Percentiles rank a stretch among this genome's conserved stretches.
phyloP scores from a whole-genome alignment of 2,113 vertebrate genomes.

The Aspidoscelis tigris region DNA sequence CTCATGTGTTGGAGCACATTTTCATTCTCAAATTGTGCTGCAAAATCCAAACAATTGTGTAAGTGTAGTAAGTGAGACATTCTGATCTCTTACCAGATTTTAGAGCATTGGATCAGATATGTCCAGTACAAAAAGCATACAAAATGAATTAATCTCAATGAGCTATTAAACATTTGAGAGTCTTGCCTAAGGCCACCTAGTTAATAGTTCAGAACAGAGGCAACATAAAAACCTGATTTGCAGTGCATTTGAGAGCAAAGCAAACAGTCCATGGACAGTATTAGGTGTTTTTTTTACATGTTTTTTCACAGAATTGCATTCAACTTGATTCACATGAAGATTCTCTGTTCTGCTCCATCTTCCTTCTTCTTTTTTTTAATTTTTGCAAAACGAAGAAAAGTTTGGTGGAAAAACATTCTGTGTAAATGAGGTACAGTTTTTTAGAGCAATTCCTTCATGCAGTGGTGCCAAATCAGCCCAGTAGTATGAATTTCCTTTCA shows the following conservation, averaged over 20 bases:
- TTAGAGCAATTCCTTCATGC: conserved; percentile 45
- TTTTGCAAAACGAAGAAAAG: neutral
- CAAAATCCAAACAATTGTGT: no score
- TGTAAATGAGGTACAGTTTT: neutral
- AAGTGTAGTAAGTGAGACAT: no score
- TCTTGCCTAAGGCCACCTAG: neutral
- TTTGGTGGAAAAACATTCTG: conserved; percentile 27
- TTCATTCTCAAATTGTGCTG: no score
- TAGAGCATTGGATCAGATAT: no score
- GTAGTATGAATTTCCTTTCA: conserved; percentile 47
- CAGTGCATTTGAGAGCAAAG: neutral
- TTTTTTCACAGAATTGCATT: neutral
- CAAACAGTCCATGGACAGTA: neutral
- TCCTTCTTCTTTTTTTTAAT: rapidly evolving
- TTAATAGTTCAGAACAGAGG: neutral
- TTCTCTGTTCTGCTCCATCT: conserved; percentile 12
- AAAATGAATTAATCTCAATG: no score
- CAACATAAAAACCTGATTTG: conserved; percentile 4
- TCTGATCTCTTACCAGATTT: no score
- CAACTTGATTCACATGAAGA: neutral
- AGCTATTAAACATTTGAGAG: no score
- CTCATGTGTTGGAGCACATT: no score
- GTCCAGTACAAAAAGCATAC: no score
- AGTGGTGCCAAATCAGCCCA: conserved; percentile 23
- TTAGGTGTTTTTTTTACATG: neutral